Evolutionary conservation across 2,113 vertebrate species (phyloP).

Genomic region (Corydoras maculifer): DNA sequence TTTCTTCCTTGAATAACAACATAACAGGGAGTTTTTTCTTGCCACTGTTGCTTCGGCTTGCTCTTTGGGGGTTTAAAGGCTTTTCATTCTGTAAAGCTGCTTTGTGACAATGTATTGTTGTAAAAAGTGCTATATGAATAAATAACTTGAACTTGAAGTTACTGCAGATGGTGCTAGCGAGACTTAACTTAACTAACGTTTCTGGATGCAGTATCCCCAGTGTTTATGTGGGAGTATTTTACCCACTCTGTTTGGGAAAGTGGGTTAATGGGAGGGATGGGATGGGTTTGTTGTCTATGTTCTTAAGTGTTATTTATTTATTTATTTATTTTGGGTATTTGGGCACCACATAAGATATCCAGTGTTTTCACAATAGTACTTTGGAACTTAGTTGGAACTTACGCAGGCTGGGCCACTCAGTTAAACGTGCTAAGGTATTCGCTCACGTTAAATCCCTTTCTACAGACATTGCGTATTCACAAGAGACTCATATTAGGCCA

Average conservation of each 20-base stretch:
- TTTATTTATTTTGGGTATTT: not conserved
- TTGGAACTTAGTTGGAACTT: not conserved
- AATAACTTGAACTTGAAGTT: not conserved
- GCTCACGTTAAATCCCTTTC: constrained; percentile 15
- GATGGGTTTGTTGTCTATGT: constrained; percentile 1
- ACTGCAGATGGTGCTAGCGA: not conserved
- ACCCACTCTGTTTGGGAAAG: constrained; percentile 17
- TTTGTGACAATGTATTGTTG: too few relatives aligned
- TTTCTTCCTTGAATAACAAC: too few relatives aligned
- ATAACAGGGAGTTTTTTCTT: too few relatives aligned
- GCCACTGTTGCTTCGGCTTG: too few relatives aligned
- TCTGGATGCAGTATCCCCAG: not conserved
- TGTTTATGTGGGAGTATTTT: constrained; percentile 6
- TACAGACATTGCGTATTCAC: constrained; percentile 2
- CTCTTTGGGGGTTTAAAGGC: too few relatives aligned
- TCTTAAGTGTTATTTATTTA: not conserved
- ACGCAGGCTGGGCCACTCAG: too few relatives aligned
- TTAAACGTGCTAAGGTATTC: constrained; percentile 1
- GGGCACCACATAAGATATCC: constrained; percentile 5
- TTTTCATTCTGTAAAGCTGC: too few relatives aligned
- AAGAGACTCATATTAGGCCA: constrained; percentile 16
- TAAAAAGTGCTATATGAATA: too few relatives aligned
- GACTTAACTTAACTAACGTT: not conserved
- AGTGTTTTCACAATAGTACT: not conserved
- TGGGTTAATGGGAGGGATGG: constrained; percentile 9